Percentiles rank a stretch among this genome's conserved stretches.
phyloP scores from a whole-genome alignment of 1,140 invertebrate species.

The Atta cephalotes region DNA sequence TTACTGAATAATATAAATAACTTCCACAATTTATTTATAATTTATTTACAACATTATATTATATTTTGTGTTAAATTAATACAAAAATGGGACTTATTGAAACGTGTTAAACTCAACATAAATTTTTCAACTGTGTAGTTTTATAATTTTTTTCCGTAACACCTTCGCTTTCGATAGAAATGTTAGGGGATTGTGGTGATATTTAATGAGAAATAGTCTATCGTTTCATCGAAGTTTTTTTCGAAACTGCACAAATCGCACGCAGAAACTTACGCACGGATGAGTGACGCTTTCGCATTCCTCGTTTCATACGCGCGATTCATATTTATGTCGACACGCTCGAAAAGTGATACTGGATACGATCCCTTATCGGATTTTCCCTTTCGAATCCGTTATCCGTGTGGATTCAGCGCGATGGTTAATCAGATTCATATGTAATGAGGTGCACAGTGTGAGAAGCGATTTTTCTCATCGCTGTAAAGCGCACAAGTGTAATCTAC shows the following conservation, averaged over 20 bases:
- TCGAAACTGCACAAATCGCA: background rate
- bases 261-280: background rate
- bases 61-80: no score
- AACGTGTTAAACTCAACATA: no score
- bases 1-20: no score
- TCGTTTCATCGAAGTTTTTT: background rate
- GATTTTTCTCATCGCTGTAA: conserved; percentile 49
- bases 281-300: conserved; percentile 41
- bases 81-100: no score
- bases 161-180: background rate
- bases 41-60: no score
- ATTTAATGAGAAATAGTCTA: background rate
- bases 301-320: conserved; percentile 23
- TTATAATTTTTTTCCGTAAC: no score
- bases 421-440: conserved; percentile 59
- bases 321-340: conserved; percentile 53
- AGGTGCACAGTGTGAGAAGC: conserved; percentile 40
- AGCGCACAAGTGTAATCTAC: conserved; percentile 35
- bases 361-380: conserved; percentile 44
- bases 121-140: no score
- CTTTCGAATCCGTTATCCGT: conserved; percentile 54
- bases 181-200: background rate
- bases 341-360: conserved; percentile 52
- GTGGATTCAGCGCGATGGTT: conserved; percentile 42
- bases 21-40: no score